Percentiles rank a stretch among this genome's conserved stretches.
Conservation (phyloP, 2,113 vertebrate species). For the Isichthys henryi region DNA sequence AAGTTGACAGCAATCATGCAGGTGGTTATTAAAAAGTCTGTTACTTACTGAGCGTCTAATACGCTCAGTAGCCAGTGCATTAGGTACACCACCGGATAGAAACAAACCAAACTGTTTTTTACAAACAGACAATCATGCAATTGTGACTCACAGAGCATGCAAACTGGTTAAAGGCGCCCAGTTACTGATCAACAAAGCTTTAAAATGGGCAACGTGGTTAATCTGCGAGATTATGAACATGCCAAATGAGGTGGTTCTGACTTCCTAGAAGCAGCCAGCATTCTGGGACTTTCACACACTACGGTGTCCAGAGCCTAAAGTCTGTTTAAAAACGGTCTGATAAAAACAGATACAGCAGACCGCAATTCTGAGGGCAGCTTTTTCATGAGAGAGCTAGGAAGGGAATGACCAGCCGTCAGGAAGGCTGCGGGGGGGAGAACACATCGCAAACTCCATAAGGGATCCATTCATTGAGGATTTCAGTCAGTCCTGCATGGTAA, state of each 20-base stretch:
- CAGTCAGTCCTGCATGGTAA: neutral
- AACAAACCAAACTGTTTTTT: neutral
- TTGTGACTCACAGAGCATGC: neutral
- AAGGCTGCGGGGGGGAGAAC: neutral
- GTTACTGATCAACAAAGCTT: neutral
- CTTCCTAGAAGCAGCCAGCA: neutral
- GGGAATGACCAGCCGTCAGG: neutral
- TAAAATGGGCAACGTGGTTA: neutral
- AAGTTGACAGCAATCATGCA: neutral
- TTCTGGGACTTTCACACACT: neutral
- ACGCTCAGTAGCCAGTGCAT: neutral
- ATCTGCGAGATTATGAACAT: neutral
- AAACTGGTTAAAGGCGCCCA: neutral
- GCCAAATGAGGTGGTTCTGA: neutral
- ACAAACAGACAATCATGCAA: neutral
- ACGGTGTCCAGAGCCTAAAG: neutral
- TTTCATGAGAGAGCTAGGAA: neutral
- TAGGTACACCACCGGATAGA: neutral
- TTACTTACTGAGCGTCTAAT: neutral
- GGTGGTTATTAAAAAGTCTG: neutral
- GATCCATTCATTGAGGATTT: neutral
- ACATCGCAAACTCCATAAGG: neutral
- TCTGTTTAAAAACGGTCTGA: neutral
- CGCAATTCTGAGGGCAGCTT: neutral
- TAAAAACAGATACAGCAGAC: neutral